Evolutionary conservation across 2,888 invertebrate species (phyloP), one percentile per base, ranked within the genome.

Genomic region (Pomacea canaliculata): DNA sequence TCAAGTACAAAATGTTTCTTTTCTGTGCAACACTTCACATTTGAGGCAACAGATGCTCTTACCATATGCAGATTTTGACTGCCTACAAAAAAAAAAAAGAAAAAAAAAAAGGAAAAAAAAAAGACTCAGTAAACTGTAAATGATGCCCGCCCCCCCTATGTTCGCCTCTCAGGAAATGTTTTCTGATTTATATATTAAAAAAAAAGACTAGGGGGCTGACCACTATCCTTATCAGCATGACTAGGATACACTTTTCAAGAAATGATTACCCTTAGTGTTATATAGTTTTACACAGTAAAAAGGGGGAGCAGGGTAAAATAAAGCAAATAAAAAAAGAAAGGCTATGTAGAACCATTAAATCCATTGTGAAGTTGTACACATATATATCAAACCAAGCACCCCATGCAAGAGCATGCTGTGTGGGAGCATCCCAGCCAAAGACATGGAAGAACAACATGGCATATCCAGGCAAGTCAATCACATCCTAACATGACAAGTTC

Each of bases 391-490:
- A 70, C 23, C 70, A 70, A 70, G 56, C 70, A 70, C 70, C 70
- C 70, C 70, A 70, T 70, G 70, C 70, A 70, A 70, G 60, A 70
- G 59, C 59, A 60, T 60, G 70, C 27, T 68, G 48, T 51, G 19
- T 70, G 60, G 59, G 37, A 60, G 70, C n/a, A 23, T 23, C 70
- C 70, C 59, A 37, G 59, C 70, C 70, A 70, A 23, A 51, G 37
- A 60, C 27, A 51, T 70, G 70, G 70, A 70, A 70, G 70, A 70
- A 70, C 70, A 70, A 60, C 27, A 59, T 70, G 70, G 70, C 27
- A 70, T 60, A n/a, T 37, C 56, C 70, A 63, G 27, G 27, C n/a
- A 63, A 63, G 63, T 63, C 27, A 27, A 27, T 27, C 63, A n/a
- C 12, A 19, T n/a, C 27, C 63, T 23, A 63, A n/a, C 63, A 63